Evolutionary conservation across 1,140 invertebrate species (phyloP).

Genomic region (Achatina immaculata): DNA sequence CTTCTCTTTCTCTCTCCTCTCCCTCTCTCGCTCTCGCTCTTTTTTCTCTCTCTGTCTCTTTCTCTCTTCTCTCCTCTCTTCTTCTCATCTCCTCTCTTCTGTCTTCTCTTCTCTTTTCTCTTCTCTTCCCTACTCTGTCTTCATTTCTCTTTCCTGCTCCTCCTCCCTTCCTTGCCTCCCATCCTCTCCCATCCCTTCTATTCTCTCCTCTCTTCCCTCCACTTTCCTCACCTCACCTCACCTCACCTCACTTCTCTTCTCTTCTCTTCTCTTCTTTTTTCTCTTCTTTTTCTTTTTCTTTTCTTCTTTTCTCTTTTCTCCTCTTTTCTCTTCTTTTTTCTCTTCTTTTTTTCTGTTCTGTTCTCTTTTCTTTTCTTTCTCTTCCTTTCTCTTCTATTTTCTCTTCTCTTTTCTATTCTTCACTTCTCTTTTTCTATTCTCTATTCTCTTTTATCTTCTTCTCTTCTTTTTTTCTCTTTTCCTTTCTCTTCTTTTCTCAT

Average conservation of each 20-base stretch:
- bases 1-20: background rate
- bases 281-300: conserved; percentile 21
- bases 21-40: background rate
- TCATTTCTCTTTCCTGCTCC: background rate
- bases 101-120: background rate
- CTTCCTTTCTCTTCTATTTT: background rate
- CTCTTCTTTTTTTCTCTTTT: too few relatives aligned
- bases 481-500: too few relatives aligned
- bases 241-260: conserved; percentile 15
- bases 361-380: background rate
- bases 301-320: background rate
- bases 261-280: conserved; percentile 3
- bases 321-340: background rate
- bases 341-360: background rate
- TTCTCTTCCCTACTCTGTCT: background rate
- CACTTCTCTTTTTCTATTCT: background rate
- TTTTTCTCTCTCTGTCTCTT: background rate
- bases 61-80: background rate
- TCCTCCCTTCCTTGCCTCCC: background rate
- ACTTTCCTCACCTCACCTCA: background rate
- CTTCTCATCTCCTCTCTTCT: background rate
- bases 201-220: background rate
- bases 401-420: background rate
- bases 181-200: background rate
- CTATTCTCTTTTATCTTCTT: background rate